Percentiles rank a stretch among this genome's conserved stretches.
Evolutionary conservation across 2,113 vertebrate genomes (phyloP).

Genomic region (Hipposideros armiger): DNA sequence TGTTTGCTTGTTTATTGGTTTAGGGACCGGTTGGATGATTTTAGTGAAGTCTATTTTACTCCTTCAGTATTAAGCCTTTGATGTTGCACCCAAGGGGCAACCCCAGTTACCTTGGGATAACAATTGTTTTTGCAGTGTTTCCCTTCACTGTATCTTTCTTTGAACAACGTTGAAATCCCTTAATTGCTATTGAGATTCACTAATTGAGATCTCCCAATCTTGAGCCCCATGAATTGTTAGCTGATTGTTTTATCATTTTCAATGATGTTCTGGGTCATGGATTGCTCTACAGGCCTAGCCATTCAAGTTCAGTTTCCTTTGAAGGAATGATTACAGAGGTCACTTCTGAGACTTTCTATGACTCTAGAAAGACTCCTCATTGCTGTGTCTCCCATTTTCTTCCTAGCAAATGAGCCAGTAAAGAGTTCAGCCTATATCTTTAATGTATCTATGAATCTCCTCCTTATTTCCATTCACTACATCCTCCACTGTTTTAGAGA

Average conservation of each 20-base stretch:
- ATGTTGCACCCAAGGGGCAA: neutral
- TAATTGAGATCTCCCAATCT: neutral
- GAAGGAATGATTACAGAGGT: neutral
- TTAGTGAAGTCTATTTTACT: neutral
- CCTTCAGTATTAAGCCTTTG: neutral
- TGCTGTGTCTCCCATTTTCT: neutral
- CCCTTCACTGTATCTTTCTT: neutral
- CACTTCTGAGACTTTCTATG: neutral
- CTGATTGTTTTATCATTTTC: neutral
- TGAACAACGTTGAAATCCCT: neutral
- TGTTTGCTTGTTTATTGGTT: neutral
- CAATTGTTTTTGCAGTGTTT: neutral
- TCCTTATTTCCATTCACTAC: neutral
- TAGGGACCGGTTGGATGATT: neutral
- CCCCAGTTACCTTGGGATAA: neutral
- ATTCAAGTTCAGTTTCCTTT: neutral
- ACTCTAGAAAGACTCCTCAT: neutral
- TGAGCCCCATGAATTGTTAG: neutral
- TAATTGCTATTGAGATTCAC: neutral
- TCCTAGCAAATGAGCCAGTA: neutral
- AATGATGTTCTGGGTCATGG: neutral
- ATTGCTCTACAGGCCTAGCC: neutral
- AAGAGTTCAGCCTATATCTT: neutral
- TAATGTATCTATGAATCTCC: neutral
- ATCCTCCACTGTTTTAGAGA: neutral